Percentiles rank a stretch among this genome's conserved stretches.
These are phyloP conservation scores for Turritopsis dohrnii DNA, from an alignment of 30 jellyfish, hydroid and myxozoan species.

Conservation along the genomic window DNA sequence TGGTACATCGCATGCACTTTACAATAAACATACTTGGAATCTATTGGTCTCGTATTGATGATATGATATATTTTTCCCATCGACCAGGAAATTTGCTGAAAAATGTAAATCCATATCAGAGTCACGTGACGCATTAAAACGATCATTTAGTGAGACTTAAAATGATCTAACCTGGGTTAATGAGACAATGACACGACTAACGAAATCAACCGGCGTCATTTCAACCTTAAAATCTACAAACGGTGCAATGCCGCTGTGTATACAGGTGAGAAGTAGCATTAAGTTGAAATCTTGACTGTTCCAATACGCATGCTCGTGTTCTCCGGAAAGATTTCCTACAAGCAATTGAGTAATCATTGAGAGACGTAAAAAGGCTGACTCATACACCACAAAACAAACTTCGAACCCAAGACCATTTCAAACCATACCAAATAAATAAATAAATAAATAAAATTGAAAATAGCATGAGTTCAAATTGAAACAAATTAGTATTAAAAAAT, in stretches of 20 bases:
- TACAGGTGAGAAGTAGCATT: slow-evolving; percentile 57
- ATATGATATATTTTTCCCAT: slow-evolving; percentile 81
- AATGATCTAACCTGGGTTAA: slow-evolving; percentile 63
- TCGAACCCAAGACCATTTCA: too few species aligned
- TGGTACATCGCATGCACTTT: background rate
- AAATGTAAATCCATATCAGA: slow-evolving; percentile 11
- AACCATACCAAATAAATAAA: too few species aligned
- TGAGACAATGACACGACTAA: slow-evolving; percentile 66
- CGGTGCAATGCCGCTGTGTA: slow-evolving; percentile 70
- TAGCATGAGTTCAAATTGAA: too few species aligned
- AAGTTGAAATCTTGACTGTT: slow-evolving; percentile 74
- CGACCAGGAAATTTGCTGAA: slow-evolving; percentile 70
- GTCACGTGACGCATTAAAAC: background rate
- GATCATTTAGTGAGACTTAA: background rate
- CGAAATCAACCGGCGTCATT: slow-evolving; percentile 95
- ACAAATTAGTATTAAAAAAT: background rate
- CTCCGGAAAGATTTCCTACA: slow-evolving; percentile 86
- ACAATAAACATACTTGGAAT: slow-evolving; percentile 56
- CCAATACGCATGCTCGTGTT: slow-evolving; percentile 59
- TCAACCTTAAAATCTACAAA: slow-evolving; percentile 76
- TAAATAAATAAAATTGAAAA: too few species aligned
- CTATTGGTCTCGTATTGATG: slow-evolving; percentile 62
- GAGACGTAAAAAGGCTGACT: too few species aligned
- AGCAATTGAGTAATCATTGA: too few species aligned
- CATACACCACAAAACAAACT: too few species aligned